phyloP scores from a whole-genome alignment of 2,888 invertebrate species.

The Protonemura montana region DNA sequence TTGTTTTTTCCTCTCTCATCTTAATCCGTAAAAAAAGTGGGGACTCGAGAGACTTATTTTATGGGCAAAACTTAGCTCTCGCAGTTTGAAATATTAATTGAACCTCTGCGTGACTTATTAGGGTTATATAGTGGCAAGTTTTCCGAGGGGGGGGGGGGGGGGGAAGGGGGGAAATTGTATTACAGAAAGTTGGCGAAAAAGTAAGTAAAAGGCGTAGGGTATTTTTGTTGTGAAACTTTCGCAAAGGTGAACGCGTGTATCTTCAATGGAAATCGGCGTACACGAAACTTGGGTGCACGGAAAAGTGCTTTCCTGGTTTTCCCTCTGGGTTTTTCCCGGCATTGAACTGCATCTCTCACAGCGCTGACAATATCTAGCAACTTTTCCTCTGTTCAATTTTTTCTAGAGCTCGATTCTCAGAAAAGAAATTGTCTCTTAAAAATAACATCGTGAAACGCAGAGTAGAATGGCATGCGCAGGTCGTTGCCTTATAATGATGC shows the following conservation, averaged over 20 bases:
- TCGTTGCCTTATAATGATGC: slow-evolving; percentile 4
- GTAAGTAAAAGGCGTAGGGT: background rate
- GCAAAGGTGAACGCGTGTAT: background rate
- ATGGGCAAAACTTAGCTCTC: background rate
- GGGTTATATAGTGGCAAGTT: slow-evolving; percentile 7
- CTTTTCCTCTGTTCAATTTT: too few relatives aligned
- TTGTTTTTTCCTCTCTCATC: background rate
- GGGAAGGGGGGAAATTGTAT: background rate
- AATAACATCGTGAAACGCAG: background rate
- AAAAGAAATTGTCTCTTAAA: too few relatives aligned
- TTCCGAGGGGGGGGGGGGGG: background rate
- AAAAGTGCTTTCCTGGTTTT: too few relatives aligned
- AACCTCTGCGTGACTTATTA: background rate
- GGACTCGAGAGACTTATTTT: background rate
- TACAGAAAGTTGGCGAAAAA: background rate
- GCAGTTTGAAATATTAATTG: background rate
- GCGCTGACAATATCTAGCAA: too few relatives aligned
- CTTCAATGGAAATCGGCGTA: background rate
- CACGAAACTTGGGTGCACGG: too few relatives aligned
- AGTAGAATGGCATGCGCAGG: background rate
- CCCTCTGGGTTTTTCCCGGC: too few relatives aligned
- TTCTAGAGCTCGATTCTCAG: too few relatives aligned
- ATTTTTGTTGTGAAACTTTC: background rate
- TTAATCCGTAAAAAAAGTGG: background rate
- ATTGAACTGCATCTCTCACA: too few relatives aligned